phyloP scores from a whole-genome alignment of 2,797 vertebrate species.

The Liasis olivaceus region DNA sequence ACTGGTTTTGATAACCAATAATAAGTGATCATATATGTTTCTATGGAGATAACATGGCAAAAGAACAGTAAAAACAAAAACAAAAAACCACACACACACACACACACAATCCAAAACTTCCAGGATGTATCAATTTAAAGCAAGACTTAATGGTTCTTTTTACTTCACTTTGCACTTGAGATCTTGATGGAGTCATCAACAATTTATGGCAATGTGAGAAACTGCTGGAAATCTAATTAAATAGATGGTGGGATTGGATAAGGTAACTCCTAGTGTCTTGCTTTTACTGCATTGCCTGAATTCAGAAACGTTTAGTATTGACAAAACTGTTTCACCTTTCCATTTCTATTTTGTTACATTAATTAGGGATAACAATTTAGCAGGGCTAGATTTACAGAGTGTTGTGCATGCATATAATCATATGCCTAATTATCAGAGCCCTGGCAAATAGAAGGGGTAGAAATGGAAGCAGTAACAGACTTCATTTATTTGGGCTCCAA shows the following conservation, averaged over 20 bases:
- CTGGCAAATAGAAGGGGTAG: no score
- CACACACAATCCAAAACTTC: not conserved
- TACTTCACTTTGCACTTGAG: not conserved
- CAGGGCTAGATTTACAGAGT: not conserved
- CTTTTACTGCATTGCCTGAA: not conserved
- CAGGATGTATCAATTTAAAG: not conserved
- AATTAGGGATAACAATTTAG: constrained; percentile 40
- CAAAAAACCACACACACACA: not conserved
- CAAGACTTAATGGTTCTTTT: not conserved
- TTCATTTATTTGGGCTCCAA: no score
- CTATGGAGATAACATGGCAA: not conserved
- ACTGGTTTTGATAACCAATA: not conserved
- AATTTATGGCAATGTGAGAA: not conserved
- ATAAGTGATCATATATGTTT: not conserved
- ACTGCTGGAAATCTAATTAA: constrained; percentile 33
- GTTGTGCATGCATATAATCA: not conserved
- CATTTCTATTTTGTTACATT: not conserved
- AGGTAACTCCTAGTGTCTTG: not conserved
- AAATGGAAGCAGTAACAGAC: no score
- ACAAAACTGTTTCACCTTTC: constrained; percentile 46
- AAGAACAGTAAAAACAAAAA: not conserved
- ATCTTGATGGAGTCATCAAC: not conserved
- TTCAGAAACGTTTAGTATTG: constrained; percentile 30
- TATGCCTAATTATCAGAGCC: not conserved
- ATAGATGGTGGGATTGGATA: not conserved